Conservation (phyloP, 2,797 vertebrate species). For the Crypturellus tataupa region DNA sequence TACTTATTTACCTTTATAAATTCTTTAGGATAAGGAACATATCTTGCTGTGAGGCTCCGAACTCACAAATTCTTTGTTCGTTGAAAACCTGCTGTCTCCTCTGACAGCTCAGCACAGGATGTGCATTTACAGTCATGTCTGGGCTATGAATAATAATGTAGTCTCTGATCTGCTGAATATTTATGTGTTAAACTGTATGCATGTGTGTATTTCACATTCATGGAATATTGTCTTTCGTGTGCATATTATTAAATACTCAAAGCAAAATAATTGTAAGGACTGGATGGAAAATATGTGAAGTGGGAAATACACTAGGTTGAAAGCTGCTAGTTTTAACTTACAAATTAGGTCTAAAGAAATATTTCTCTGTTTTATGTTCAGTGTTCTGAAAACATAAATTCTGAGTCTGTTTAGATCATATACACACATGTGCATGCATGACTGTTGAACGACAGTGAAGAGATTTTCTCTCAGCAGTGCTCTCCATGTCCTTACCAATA, state of each 20-base stretch:
- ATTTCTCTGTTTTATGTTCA: neutral
- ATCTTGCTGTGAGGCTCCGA: neutral
- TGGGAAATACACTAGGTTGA: neutral
- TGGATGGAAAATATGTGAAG: neutral
- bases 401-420: neutral
- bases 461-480: neutral
- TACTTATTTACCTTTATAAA: neutral
- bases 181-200: neutral
- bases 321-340: neutral
- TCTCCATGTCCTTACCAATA: neutral
- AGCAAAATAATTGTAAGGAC: neutral
- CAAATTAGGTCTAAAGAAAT: neutral
- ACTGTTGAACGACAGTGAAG: neutral
- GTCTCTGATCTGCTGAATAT: neutral
- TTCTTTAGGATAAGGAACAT: neutral
- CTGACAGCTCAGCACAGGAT: neutral
- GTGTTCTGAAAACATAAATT: neutral
- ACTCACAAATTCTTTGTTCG: neutral
- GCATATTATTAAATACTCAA: neutral
- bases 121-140: neutral
- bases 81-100: neutral
- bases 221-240: neutral
- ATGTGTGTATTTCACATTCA: neutral
- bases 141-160: neutral
- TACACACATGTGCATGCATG: fast-evolving